Conservation (phyloP, 2,797 vertebrate species). For the Eidolon dupreanum region DNA sequence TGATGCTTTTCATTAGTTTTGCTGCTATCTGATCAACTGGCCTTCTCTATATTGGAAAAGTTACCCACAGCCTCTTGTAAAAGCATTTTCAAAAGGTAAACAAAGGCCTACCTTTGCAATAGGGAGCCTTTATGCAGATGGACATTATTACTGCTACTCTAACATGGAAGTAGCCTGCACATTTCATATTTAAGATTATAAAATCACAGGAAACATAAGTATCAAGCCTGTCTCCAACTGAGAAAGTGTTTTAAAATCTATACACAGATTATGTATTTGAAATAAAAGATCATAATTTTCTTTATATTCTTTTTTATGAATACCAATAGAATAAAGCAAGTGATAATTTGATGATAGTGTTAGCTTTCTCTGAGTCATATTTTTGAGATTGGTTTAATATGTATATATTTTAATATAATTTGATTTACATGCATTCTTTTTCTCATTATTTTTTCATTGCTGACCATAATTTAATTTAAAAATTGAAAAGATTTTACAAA, state of each 20-base stretch:
- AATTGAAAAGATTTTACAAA: not conserved
- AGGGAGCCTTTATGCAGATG: constrained; percentile 55
- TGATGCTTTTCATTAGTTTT: constrained; percentile 97
- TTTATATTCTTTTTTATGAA: constrained; percentile 38
- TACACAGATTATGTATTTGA: not conserved
- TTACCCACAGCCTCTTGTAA: constrained; percentile 81
- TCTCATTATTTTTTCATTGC: not conserved
- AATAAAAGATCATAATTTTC: constrained; percentile 57
- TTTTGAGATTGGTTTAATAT: not conserved
- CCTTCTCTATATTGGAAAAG: constrained; percentile 85
- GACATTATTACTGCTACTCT: constrained; percentile 58
- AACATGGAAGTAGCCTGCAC: constrained; percentile 39
- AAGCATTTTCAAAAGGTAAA: constrained; percentile 82
- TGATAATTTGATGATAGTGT: not conserved
- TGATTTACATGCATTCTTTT: not conserved
- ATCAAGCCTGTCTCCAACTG: not conserved
- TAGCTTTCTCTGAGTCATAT: not conserved
- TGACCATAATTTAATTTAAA: not conserved
- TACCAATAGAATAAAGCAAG: not conserved
- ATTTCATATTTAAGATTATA: constrained; percentile 47
- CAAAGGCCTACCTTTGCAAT: constrained; percentile 79
- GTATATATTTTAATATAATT: not conserved
- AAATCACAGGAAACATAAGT: constrained; percentile 60
- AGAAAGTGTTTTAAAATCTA: constrained; percentile 41
- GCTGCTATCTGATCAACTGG: constrained; percentile 93